These are phyloP conservation scores for Idaea dimidiata DNA, from an alignment of 2,888 invertebrate genomes.

Conservation along the genomic window DNA sequence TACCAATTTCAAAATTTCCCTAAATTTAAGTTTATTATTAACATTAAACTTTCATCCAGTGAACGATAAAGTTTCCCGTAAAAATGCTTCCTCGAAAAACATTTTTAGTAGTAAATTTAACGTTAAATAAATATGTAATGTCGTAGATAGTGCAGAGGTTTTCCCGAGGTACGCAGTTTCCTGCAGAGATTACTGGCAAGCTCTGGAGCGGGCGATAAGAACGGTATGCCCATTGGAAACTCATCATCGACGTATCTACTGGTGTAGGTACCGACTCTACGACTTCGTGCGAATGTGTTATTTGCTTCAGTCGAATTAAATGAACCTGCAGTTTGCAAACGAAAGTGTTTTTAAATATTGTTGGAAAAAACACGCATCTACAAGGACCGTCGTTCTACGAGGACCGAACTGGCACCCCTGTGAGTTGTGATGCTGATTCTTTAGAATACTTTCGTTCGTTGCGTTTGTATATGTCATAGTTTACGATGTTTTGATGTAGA, in stretches of 20 bases:
- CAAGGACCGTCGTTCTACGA: no score
- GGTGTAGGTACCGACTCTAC: background rate
- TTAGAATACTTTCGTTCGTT: no score
- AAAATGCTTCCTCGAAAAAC: background rate
- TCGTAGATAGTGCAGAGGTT: background rate
- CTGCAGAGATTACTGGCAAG: constrained; percentile 12
- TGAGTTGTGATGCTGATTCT: no score
- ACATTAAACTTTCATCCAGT: no score
- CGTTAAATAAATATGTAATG: background rate
- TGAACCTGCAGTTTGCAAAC: background rate
- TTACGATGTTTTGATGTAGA: no score
- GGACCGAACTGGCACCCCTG: no score
- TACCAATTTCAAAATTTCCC: no score
- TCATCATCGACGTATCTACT: constrained; percentile 23
- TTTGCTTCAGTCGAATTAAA: background rate
- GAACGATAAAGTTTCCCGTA: background rate
- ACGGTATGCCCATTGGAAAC: constrained; percentile 28
- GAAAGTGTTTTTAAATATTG: no score
- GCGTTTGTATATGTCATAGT: no score
- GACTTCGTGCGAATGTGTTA: background rate
- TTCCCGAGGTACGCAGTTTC: constrained; percentile 1
- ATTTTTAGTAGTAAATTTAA: background rate
- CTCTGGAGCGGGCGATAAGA: constrained; percentile 22
- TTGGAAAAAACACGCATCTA: no score
- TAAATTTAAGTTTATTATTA: no score